Conservation (phyloP, 2,888 invertebrate genomes). For the Eristalis intricaria region DNA sequence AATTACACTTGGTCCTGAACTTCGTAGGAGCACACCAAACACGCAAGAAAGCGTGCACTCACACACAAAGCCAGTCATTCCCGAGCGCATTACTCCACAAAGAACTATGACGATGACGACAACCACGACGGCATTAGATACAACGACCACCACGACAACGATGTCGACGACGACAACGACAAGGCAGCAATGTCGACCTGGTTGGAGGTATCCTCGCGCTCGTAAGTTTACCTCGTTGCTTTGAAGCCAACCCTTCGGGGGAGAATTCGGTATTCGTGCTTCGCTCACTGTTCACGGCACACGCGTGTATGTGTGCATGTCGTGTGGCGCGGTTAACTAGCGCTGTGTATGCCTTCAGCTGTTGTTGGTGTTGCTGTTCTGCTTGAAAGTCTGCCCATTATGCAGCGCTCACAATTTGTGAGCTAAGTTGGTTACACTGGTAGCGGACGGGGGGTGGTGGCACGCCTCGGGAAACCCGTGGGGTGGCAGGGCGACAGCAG, state of each 20-base stretch:
- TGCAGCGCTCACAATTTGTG: constrained; percentile 51
- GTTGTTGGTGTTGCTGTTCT: constrained; percentile 7
- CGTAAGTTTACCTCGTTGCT: constrained; percentile 51
- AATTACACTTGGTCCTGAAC: constrained; percentile 69
- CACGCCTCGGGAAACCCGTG: constrained; percentile 12
- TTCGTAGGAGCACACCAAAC: constrained; percentile 49
- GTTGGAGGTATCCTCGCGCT: constrained; percentile 30
- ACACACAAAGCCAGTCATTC: constrained; percentile 24
- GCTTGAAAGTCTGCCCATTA: constrained; percentile 17
- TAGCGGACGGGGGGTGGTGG: neutral
- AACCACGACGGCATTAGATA: neutral
- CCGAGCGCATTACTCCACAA: constrained; percentile 15
- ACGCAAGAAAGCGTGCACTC: constrained; percentile 23
- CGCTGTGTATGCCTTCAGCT: constrained; percentile 14
- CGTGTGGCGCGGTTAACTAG: neutral
- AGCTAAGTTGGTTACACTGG: constrained; percentile 34
- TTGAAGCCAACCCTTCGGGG: constrained; percentile 55
- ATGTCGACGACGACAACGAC: neutral
- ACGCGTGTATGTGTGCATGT: constrained; percentile 3
- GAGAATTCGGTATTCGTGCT: constrained; percentile 40
- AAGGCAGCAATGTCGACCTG: constrained; percentile 15
- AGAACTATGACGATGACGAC: constrained; percentile 15
- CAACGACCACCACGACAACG: neutral
- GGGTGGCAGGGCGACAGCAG: neutral
- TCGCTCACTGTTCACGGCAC: constrained; percentile 45